phyloP scores from a whole-genome alignment of 2,797 vertebrate species.

The Xyrichtys novacula region DNA sequence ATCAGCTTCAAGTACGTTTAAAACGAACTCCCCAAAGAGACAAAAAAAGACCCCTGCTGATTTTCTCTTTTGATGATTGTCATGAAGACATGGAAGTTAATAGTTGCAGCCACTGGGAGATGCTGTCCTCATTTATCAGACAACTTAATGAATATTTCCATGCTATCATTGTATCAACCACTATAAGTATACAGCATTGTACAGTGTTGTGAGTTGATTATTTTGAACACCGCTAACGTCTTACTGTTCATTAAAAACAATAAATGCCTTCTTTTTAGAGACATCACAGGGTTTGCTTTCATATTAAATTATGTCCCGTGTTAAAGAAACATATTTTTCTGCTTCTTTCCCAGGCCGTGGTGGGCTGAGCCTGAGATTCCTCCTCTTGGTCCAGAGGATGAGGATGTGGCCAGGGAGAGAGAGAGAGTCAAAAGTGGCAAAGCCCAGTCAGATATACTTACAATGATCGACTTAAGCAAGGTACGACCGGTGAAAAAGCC shows the following conservation, averaged over 20 bases:
- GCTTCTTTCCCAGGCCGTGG: slow-evolving; percentile 75
- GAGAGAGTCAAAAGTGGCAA: slow-evolving; percentile 79
- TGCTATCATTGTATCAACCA: too few relatives aligned
- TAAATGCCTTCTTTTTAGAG: too few relatives aligned
- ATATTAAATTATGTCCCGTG: background rate
- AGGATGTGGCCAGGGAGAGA: slow-evolving; percentile 89
- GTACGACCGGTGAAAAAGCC: slow-evolving; percentile 73
- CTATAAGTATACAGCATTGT: too few relatives aligned
- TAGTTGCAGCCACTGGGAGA: too few relatives aligned
- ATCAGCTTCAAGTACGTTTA: slow-evolving; percentile 80
- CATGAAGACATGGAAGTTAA: too few relatives aligned
- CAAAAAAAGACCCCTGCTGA: background rate
- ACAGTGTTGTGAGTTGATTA: too few relatives aligned
- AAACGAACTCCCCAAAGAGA: background rate
- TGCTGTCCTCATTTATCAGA: too few relatives aligned
- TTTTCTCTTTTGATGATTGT: too few relatives aligned
- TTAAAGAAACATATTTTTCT: background rate
- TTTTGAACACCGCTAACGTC: too few relatives aligned
- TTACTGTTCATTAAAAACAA: too few relatives aligned
- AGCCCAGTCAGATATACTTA: slow-evolving; percentile 84
- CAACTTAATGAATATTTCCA: too few relatives aligned
- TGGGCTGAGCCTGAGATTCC: slow-evolving; percentile 72
- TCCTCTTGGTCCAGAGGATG: slow-evolving; percentile 87
- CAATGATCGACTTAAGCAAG: slow-evolving; percentile 91
- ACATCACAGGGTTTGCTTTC: too few relatives aligned